These are phyloP conservation scores for Caerostris darwini DNA, from an alignment of 1,140 invertebrate genomes.

Conservation along the genomic window DNA sequence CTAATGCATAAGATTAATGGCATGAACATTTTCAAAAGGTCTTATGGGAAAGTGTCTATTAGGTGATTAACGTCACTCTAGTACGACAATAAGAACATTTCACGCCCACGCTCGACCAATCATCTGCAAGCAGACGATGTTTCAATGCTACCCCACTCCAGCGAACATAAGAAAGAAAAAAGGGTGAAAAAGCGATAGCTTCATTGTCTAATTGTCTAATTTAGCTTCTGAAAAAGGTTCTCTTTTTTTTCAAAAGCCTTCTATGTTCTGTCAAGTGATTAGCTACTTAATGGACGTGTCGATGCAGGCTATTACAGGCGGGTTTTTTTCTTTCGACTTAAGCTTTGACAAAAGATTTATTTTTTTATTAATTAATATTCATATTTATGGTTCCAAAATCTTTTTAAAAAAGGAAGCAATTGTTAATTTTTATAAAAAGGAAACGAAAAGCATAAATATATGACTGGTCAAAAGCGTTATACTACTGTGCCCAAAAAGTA, in stretches of 20 bases:
- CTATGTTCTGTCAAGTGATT: slow-evolving; percentile 59
- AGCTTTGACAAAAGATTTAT: neutral
- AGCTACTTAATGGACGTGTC: slow-evolving; percentile 46
- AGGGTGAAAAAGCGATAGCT: slow-evolving; percentile 51
- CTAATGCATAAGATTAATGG: slow-evolving; percentile 25
- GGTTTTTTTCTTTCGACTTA: neutral
- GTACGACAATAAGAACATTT: slow-evolving; percentile 71
- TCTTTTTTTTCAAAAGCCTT: slow-evolving; percentile 2
- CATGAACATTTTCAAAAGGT: slow-evolving; percentile 15
- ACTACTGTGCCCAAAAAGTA: too few relatives aligned
- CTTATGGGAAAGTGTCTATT: slow-evolving; percentile 71
- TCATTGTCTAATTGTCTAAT: slow-evolving; percentile 71
- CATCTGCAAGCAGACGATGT: slow-evolving; percentile 37
- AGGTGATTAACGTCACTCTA: slow-evolving; percentile 70
- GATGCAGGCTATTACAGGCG: neutral
- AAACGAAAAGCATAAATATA: too few relatives aligned
- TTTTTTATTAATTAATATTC: slow-evolving; percentile 20
- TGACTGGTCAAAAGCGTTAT: too few relatives aligned
- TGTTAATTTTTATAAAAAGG: neutral
- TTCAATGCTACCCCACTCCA: slow-evolving; percentile 1
- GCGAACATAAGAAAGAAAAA: slow-evolving; percentile 45
- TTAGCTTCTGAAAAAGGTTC: slow-evolving; percentile 53
- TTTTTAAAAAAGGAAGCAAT: neutral
- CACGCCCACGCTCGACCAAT: slow-evolving; percentile 70
- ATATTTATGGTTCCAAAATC: neutral